Evolutionary conservation across 2,797 vertebrate genomes (phyloP).

Genomic region (Phataginus tetradactyla): DNA sequence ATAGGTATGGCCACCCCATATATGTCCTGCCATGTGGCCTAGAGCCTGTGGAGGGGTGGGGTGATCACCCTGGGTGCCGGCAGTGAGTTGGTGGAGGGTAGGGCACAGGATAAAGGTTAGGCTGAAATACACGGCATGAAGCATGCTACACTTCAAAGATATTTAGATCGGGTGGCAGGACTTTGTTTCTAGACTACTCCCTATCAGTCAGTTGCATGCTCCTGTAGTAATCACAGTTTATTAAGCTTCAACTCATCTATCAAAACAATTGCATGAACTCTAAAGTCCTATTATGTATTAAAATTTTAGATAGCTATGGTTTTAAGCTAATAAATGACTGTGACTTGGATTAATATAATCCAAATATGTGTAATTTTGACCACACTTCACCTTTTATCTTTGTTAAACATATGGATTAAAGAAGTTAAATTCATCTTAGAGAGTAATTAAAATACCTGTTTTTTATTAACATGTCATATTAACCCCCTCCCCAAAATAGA

Average conservation of each 20-base stretch:
- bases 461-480: neutral
- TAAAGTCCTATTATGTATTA: neutral
- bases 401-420: neutral
- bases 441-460: neutral
- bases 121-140: neutral
- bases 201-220: neutral
- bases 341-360: neutral
- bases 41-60: fast-evolving
- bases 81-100: neutral
- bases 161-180: neutral
- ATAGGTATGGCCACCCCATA: neutral
- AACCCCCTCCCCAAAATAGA: neutral
- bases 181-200: neutral
- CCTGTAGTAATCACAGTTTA: neutral
- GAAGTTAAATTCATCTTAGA: neutral
- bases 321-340: neutral
- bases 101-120: neutral
- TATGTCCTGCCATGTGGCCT: neutral
- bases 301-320: neutral
- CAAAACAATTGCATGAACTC: neutral
- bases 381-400: neutral
- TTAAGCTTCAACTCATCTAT: neutral
- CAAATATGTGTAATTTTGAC: neutral
- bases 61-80: neutral
- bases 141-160: neutral